Base-by-base conservation (phyloP, 2,888 invertebrate species). In the Latrodectus elegans region DNA sequence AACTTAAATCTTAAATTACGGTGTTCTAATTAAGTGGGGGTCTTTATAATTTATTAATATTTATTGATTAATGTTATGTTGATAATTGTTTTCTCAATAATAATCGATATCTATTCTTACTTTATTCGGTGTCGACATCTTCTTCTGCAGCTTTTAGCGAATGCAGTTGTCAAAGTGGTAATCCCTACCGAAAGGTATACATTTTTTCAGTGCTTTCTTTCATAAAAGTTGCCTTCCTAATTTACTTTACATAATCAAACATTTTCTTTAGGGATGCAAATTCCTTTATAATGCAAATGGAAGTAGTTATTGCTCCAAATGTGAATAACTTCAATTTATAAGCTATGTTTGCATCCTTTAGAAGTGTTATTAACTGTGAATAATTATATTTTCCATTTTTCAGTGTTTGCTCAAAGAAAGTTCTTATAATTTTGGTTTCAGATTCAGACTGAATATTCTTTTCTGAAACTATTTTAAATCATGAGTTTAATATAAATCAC, bases 81-180 rank as follows among this genome's bases (percentile, higher is more conserved):
- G 65, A 79, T 78, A n/a, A 85, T n/a, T 86, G 71, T 72, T 82
- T 83, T 64, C 84, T 77, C 75, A 75, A 85, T 89, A 89, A 90
- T 89, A 89, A 90, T 87, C 73, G 70, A 74, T 84, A 86, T 89
- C 89, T 89, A 74, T 90, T 90, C 90, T 89, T 88, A 88, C 89
- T 89, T 86, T 90, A 85, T 89, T 88, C 77, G 90, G 89, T 90
- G 90, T 89, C 90, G 90, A 90, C 90, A 90, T 90, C 89, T 90
- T 90, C 90, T 90, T 91, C 94, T 93, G 92, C 95, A 96, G 95
- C 95, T 97, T 92, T 92, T 99, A 92, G 94, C 95, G 92, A 96
- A 96, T 92, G 96, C 97, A 72, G 95, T 97, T 91, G 97, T 99
- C 90, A 99, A 97, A 95, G 99, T 99, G 91, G 97, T 99, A 91